phyloP scores from a whole-genome alignment of 2,888 invertebrate genomes.

The Agrochola macilenta region DNA sequence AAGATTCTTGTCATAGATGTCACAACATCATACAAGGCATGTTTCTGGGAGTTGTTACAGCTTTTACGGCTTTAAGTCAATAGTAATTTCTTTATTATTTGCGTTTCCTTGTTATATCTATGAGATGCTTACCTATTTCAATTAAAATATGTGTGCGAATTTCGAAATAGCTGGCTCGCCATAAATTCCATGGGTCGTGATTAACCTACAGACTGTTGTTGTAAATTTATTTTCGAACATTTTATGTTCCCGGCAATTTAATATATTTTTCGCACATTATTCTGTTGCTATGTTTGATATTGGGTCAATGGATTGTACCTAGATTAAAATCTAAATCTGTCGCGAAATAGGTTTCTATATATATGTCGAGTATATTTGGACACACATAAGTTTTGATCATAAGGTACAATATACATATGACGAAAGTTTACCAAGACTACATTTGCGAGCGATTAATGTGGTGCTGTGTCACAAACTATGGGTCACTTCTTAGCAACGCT shows the following conservation, averaged over 20 bases:
- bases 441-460: background rate
- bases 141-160: background rate
- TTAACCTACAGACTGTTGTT: slow-evolving; percentile 15
- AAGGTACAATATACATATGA: background rate
- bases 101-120: background rate
- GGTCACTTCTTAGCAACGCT: too few species aligned
- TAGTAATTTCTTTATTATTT: background rate
- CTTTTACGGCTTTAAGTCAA: background rate
- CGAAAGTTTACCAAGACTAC: background rate
- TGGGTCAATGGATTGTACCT: slow-evolving; percentile 41
- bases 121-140: background rate
- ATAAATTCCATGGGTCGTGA: slow-evolving; percentile 34
- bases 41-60: background rate
- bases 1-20: background rate
- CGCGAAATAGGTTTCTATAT: slow-evolving; percentile 21
- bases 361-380: slow-evolving; percentile 25
- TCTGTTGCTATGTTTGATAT: slow-evolving; percentile 14
- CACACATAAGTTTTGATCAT: background rate
- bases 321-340: slow-evolving; percentile 30
- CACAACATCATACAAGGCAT: background rate
- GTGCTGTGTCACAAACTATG: too few species aligned
- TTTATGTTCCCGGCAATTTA: slow-evolving; percentile 21
- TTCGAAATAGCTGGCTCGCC: background rate
- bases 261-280: slow-evolving; percentile 22
- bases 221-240: slow-evolving; percentile 18